Conservation (phyloP, 2,888 invertebrate species). For the Lasiommata megera region DNA sequence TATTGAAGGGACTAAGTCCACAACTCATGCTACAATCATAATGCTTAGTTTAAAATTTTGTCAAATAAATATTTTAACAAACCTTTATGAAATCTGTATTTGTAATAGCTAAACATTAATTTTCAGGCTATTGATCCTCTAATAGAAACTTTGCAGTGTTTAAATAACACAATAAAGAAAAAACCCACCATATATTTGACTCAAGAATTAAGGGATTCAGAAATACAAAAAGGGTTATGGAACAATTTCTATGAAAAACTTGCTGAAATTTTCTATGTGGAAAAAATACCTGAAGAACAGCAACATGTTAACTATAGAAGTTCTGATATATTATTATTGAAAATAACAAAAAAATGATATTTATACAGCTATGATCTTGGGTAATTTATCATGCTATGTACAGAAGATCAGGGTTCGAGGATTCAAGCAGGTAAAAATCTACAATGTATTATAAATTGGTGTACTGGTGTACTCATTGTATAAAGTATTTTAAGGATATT, state of each 20-base stretch:
- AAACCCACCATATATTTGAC: conserved; percentile 82
- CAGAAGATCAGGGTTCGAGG: conserved; percentile 2
- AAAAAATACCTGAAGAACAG: conserved; percentile 77
- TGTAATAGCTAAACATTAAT: neutral
- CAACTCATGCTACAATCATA: no score
- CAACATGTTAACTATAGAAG: conserved; percentile 84
- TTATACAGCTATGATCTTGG: conserved; percentile 39
- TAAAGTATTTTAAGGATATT: no score
- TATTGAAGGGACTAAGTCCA: no score
- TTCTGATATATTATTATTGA: conserved; percentile 82
- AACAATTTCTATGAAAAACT: conserved; percentile 61
- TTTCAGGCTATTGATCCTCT: conserved; percentile 82
- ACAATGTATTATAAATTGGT: no score
- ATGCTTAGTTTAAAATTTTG: no score
- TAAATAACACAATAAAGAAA: conserved; percentile 60
- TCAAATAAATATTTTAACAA: no score
- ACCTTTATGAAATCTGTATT: no score
- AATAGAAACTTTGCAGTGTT: conserved; percentile 77
- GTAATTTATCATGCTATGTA: conserved; percentile 22
- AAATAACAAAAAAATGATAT: conserved; percentile 60
- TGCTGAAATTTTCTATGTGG: conserved; percentile 52
- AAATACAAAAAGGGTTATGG: conserved; percentile 69
- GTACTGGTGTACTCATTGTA: no score
- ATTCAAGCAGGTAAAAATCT: neutral
- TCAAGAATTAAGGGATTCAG: conserved; percentile 86